Evolutionary conservation across 2,113 vertebrate genomes (phyloP).

Genomic region (Burhinus oedicnemus): DNA sequence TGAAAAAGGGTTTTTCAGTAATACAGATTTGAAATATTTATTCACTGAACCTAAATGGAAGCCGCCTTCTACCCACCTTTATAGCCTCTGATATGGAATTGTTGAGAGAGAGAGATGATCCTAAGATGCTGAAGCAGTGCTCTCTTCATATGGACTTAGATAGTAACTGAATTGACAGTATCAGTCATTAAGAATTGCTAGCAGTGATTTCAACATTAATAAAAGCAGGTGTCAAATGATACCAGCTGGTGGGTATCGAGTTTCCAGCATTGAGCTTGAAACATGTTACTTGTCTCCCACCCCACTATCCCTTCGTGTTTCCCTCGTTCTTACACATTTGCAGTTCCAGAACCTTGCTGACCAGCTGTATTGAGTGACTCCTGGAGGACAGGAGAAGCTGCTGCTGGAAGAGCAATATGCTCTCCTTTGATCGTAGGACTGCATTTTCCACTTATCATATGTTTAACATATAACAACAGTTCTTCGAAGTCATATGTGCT

Average conservation of each 20-base stretch:
- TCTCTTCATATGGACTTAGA: not conserved
- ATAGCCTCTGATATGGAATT: not conserved
- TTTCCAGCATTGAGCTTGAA: not conserved
- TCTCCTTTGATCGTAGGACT: not conserved
- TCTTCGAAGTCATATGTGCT: not conserved
- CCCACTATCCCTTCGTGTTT: not conserved
- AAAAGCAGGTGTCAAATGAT: not conserved
- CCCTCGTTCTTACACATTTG: not conserved
- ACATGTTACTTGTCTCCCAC: not conserved
- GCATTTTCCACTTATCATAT: not conserved
- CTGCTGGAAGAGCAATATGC: not conserved
- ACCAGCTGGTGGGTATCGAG: not conserved
- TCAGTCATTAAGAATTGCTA: not conserved
- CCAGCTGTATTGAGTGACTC: not conserved
- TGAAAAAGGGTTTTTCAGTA: not conserved
- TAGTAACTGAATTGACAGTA: not conserved
- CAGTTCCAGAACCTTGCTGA: not conserved
- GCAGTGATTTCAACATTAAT: not conserved
- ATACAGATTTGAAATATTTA: not conserved
- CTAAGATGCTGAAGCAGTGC: not conserved
- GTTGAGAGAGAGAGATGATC: not conserved
- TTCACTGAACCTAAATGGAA: not conserved
- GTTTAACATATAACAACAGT: accelerated
- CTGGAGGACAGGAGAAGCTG: not conserved
- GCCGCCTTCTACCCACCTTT: not conserved